Percentiles rank a stretch among this genome's conserved stretches.
These are phyloP conservation scores for Thymelicus acteon DNA, from an alignment of 2,888 invertebrate species.

Conservation along the genomic window DNA sequence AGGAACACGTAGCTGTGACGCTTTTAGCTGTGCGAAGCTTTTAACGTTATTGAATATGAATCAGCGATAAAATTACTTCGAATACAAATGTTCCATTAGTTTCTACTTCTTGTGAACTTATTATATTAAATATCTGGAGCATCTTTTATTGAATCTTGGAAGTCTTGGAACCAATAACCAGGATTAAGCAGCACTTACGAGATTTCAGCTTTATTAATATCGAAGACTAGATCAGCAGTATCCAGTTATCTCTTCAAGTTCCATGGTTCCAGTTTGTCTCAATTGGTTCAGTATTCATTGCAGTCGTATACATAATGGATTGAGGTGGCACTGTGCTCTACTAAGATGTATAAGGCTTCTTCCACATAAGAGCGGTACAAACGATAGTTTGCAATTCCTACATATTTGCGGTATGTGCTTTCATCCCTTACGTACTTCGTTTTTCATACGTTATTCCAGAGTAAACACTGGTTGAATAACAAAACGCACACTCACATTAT, in stretches of 20 bases:
- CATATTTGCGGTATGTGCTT: background rate
- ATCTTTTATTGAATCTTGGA: slow-evolving; percentile 27
- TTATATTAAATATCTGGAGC: slow-evolving; percentile 23
- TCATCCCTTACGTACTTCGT: too few relatives aligned
- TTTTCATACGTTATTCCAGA: too few relatives aligned
- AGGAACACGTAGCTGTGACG: slow-evolving; percentile 1
- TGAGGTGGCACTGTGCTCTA: slow-evolving; percentile 28
- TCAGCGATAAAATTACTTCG: slow-evolving; percentile 31
- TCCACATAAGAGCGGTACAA: slow-evolving; percentile 11
- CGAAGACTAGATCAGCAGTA: slow-evolving; percentile 12
- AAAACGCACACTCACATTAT: too few relatives aligned
- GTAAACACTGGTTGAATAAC: too few relatives aligned
- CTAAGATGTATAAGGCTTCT: slow-evolving; percentile 21
- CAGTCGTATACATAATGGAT: slow-evolving; percentile 33
- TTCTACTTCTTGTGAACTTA: slow-evolving; percentile 15
- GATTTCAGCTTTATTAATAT: slow-evolving; percentile 14
- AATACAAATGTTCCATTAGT: slow-evolving; percentile 24
- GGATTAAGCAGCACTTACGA: slow-evolving; percentile 11
- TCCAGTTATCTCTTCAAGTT: slow-evolving; percentile 14
- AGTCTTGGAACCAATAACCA: slow-evolving; percentile 27
- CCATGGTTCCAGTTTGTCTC: slow-evolving; percentile 16
- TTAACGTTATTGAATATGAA: slow-evolving; percentile 28
- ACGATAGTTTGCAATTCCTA: background rate
- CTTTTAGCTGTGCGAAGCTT: slow-evolving; percentile 17
- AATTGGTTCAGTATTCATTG: slow-evolving; percentile 22